Conservation (phyloP, 2,797 vertebrate genomes). For the Pseudocheirus occidentalis region DNA sequence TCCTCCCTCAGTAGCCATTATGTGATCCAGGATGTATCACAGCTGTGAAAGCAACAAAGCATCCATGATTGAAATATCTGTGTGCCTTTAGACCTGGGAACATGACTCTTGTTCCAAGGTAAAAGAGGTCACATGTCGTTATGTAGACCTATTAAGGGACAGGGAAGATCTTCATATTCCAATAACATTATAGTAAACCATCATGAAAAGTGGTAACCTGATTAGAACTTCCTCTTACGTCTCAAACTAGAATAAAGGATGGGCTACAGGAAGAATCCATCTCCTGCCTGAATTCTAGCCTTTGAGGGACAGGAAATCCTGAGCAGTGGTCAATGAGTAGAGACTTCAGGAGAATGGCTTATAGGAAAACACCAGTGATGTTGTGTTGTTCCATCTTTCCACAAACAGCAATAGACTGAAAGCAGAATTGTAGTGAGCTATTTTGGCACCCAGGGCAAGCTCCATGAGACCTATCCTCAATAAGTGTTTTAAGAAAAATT, state of each 20-base stretch:
- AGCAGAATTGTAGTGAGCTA: background rate
- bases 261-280: background rate
- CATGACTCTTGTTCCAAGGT: too few species aligned
- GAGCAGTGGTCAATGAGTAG: background rate
- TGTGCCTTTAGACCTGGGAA: too few species aligned
- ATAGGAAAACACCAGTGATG: background rate
- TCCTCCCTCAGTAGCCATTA: too few species aligned
- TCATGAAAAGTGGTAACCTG: background rate
- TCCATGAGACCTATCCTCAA: background rate
- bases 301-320: background rate
- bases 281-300: background rate
- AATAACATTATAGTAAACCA: too few species aligned
- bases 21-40: too few species aligned
- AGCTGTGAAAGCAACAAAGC: too few species aligned
- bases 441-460: background rate
- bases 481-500: background rate
- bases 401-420: background rate
- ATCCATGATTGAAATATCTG: too few species aligned
- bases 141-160: too few species aligned
- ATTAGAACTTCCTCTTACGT: background rate
- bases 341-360: background rate
- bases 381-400: background rate
- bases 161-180: too few species aligned
- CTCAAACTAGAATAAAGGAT: constrained; percentile 21
- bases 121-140: too few species aligned